phyloP scores from a whole-genome alignment of 2,888 invertebrate species.

The Amiota minor region DNA sequence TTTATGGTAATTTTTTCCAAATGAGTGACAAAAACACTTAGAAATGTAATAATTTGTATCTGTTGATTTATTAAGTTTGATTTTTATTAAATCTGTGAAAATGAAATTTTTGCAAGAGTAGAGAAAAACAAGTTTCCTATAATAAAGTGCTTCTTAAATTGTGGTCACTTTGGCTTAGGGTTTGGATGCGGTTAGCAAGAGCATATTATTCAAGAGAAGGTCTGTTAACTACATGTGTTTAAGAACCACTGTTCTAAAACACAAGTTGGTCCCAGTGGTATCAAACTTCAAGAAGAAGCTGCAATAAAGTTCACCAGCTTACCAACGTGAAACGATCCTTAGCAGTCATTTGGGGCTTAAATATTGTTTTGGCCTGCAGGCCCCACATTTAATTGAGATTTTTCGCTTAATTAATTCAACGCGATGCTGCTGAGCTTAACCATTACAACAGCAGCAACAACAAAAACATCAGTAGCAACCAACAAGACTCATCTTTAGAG shows the following conservation, averaged over 20 bases:
- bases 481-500: not conserved
- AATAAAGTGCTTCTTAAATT: no score
- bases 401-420: slow-evolving; percentile 34
- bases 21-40: no score
- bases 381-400: slow-evolving; percentile 31
- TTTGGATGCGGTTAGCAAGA: no score
- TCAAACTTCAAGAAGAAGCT: not conserved
- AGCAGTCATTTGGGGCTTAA: slow-evolving; percentile 19
- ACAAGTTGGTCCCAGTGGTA: no score
- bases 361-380: slow-evolving; percentile 21
- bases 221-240: not conserved
- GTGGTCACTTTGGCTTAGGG: no score
- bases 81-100: no score
- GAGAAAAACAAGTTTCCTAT: no score
- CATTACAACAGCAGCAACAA: not conserved
- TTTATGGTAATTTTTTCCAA: no score
- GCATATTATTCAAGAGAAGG: no score
- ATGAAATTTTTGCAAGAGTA: no score
- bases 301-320: slow-evolving; percentile 13
- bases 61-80: no score
- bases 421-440: slow-evolving; percentile 7
- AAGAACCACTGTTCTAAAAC: not conserved
- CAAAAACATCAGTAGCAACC: not conserved
- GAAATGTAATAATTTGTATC: no score
- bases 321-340: slow-evolving; percentile 49